Evolutionary conservation across 2,888 invertebrate genomes (phyloP).

Genomic region (Cetonia aurata): DNA sequence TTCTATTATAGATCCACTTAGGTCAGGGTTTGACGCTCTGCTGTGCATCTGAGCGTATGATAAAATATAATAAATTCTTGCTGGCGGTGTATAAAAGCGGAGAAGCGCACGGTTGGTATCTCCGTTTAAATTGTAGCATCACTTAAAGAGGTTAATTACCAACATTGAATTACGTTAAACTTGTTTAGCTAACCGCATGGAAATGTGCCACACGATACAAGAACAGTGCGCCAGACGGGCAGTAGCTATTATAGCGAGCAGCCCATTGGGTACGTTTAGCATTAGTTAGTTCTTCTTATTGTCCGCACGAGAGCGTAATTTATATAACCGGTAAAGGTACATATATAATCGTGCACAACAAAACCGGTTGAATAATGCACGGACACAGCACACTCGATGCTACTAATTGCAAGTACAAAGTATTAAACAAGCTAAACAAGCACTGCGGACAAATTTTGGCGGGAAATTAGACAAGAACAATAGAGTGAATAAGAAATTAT

Average conservation of each 20-base stretch:
- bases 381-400: too few species aligned
- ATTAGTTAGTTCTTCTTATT: conserved; percentile 34
- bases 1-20: not conserved
- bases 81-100: not conserved
- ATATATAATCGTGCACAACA: too few species aligned
- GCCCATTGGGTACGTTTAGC: conserved; percentile 34
- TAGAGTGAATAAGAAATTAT: too few species aligned
- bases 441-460: too few species aligned
- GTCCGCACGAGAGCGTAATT: conserved; percentile 7
- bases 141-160: conserved; percentile 27
- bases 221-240: conserved; percentile 18
- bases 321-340: conserved; percentile 12
- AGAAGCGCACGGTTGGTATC: conserved; percentile 1
- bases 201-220: conserved; percentile 32
- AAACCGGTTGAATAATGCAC: too few species aligned
- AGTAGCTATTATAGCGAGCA: conserved; percentile 27
- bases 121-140: conserved; percentile 11
- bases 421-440: too few species aligned
- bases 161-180: conserved; percentile 35
- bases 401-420: too few species aligned
- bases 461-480: too few species aligned
- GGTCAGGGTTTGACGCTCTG: not conserved
- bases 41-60: not conserved
- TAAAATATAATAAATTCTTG: conserved; percentile 5
- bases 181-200: conserved; percentile 37